Evolutionary conservation across 2,888 invertebrate genomes (phyloP).

Genomic region (Cheilosia impressa): DNA sequence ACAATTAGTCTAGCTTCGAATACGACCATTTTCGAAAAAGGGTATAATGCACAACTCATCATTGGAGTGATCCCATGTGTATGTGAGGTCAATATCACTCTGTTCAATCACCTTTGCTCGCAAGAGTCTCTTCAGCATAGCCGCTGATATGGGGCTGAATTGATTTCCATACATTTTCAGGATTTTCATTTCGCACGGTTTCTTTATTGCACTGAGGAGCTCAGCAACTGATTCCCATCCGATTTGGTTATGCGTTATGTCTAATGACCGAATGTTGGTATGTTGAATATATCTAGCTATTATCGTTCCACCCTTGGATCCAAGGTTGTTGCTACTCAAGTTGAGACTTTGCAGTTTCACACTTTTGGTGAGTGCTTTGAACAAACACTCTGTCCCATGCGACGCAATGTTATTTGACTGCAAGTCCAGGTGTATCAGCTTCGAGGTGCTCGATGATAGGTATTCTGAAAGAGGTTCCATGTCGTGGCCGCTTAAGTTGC

Average conservation of each 20-base stretch:
- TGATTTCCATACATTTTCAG: constrained; percentile 80
- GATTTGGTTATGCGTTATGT: constrained; percentile 80
- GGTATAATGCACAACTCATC: constrained; percentile 49
- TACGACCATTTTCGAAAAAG: constrained; percentile 3
- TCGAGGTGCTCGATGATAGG: constrained; percentile 67
- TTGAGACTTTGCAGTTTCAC: constrained; percentile 78
- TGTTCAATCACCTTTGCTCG: constrained; percentile 77
- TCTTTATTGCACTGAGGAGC: constrained; percentile 80
- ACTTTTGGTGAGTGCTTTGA: constrained; percentile 77
- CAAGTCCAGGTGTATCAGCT: constrained; percentile 78
- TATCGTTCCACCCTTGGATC: constrained; percentile 80
- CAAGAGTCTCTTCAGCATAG: constrained; percentile 78
- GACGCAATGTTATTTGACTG: constrained; percentile 79
- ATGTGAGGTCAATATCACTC: constrained; percentile 42
- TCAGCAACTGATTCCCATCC: constrained; percentile 76
- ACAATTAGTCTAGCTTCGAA: not conserved
- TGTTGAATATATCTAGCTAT: constrained; percentile 77
- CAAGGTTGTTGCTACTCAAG: constrained; percentile 79
- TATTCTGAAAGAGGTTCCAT: constrained; percentile 80
- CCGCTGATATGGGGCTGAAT: constrained; percentile 77
- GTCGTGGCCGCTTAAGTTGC: constrained; percentile 80
- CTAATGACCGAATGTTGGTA: constrained; percentile 77
- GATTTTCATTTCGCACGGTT: constrained; percentile 77
- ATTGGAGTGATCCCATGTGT: constrained; percentile 45
- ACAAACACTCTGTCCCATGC: constrained; percentile 78